Evolutionary conservation across 2,113 vertebrate genomes (phyloP).

Genomic region (Melanerpes formicivorus): DNA sequence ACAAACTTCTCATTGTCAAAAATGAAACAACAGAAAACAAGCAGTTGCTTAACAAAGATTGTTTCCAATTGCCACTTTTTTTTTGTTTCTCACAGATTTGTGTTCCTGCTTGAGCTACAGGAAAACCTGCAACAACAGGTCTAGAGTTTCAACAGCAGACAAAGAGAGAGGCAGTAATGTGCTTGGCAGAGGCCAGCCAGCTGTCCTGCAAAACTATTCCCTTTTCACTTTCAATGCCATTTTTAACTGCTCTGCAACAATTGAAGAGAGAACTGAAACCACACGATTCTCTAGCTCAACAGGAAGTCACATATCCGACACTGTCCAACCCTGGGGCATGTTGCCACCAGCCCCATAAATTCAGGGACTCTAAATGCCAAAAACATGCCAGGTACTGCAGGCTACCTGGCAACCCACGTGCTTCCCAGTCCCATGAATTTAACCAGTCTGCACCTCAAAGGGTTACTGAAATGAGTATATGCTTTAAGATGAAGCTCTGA

Average conservation of each 20-base stretch:
- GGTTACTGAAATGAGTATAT: neutral
- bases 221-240: neutral
- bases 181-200: neutral
- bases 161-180: neutral
- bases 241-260: neutral
- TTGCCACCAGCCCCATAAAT: neutral
- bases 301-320: neutral
- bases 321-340: rapidly evolving
- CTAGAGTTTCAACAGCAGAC: neutral
- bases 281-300: neutral
- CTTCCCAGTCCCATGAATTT: neutral
- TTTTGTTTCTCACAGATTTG: neutral
- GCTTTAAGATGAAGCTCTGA: neutral
- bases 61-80: neutral
- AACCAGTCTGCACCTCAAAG: neutral
- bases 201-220: neutral
- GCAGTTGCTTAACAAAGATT: neutral
- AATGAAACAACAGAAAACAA: neutral
- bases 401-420: neutral
- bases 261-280: neutral
- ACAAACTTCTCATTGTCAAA: neutral
- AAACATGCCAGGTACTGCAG: neutral
- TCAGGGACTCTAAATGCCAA: neutral
- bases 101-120: neutral
- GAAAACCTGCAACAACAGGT: neutral